phyloP scores from a whole-genome alignment of 2,888 invertebrate genomes.

The Chrysotoxum bicinctum region DNA sequence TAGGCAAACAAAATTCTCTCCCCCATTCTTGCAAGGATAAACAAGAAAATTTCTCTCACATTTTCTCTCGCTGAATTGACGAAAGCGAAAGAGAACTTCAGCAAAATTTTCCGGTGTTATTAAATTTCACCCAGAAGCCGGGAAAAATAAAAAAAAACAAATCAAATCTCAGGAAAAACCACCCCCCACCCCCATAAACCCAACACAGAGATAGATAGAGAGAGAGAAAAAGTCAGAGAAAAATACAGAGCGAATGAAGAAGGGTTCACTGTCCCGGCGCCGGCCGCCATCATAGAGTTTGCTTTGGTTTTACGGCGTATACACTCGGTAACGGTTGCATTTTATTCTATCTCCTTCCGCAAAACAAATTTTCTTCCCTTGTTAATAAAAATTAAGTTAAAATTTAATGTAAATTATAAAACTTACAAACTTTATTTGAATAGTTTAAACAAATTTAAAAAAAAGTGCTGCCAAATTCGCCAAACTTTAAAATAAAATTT shows the following conservation, averaged over 20 bases:
- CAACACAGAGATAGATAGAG: constrained; percentile 25
- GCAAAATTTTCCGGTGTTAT: constrained; percentile 36
- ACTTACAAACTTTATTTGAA: background rate
- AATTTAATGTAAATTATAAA: background rate
- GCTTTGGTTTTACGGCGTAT: constrained; percentile 76
- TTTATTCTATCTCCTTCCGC: constrained; percentile 45
- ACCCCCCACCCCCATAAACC: constrained; percentile 45
- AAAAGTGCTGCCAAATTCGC: constrained; percentile 54
- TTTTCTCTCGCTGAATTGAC: constrained; percentile 41
- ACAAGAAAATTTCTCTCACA: background rate
- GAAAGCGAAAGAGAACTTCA: constrained; percentile 22
- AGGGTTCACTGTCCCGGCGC: constrained; percentile 77
- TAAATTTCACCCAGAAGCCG: constrained; percentile 41
- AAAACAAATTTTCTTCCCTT: constrained; percentile 28
- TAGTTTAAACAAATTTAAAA: background rate
- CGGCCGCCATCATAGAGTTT: constrained; percentile 76
- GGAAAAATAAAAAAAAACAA: constrained; percentile 17
- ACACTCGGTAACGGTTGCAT: constrained; percentile 73
- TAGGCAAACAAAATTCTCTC: constrained; percentile 7
- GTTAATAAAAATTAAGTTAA: constrained; percentile 14
- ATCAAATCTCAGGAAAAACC: constrained; percentile 62
- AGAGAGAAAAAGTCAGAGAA: background rate
- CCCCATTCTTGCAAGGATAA: constrained; percentile 31
- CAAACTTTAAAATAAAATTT: constrained; percentile 1
- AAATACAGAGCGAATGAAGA: constrained; percentile 22